A percentile compares a stretch with the other conserved stretches of the same genome.
Conservation (phyloP, 2,113 vertebrate genomes). For the Neotragus pygmaeus region DNA sequence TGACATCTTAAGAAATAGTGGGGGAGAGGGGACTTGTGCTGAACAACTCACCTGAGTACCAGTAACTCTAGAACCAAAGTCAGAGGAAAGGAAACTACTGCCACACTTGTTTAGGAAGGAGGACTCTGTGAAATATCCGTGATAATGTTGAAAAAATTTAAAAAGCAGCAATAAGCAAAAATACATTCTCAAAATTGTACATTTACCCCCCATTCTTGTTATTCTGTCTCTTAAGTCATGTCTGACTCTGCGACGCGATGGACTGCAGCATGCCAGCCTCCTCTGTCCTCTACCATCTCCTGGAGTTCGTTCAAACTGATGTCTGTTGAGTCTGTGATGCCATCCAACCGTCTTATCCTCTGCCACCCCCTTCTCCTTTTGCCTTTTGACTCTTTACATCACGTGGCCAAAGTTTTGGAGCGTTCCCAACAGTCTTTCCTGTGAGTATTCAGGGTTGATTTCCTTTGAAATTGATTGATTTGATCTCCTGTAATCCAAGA, state of each 20-base stretch:
- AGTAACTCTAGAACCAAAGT: neutral
- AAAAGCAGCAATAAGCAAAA: neutral
- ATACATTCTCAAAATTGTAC: neutral
- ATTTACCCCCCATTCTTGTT: neutral
- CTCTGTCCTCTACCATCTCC: neutral
- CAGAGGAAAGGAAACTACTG: neutral
- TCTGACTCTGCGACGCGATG: rapidly evolving
- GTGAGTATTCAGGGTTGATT: neutral
- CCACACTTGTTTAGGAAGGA: neutral
- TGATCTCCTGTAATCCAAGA: neutral
- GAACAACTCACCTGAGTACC: neutral
- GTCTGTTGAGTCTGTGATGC: neutral
- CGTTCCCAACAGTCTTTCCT: neutral
- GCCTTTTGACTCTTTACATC: neutral
- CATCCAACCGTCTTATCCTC: neutral
- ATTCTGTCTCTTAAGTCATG: neutral
- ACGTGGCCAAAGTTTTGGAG: neutral
- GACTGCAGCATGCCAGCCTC: neutral
- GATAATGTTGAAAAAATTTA: neutral
- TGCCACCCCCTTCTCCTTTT: neutral
- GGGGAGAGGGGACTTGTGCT: neutral
- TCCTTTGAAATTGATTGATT: neutral
- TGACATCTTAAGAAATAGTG: neutral
- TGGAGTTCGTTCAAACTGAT: neutral
- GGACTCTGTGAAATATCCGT: neutral